Evolutionary conservation across 2,797 vertebrate species (phyloP), one percentile per base, ranked within the genome.

Genomic region (Hypotaenidia philippensis): DNA sequence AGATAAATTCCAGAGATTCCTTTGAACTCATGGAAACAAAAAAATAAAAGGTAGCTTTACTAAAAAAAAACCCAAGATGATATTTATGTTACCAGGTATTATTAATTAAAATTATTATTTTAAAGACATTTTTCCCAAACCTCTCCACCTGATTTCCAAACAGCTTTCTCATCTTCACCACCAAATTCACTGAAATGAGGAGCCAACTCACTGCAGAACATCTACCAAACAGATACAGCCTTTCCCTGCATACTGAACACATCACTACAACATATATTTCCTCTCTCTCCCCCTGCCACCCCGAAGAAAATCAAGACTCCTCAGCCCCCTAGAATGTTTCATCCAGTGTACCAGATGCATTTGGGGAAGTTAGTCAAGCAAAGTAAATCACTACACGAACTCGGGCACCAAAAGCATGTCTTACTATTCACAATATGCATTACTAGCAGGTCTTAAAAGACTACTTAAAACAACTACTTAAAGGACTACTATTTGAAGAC

Each of bases 1-100:
- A 83, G 75, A 89, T 47, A 79, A 63, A 65, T 22, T 8, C 11
- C 83, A 64, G 20, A 52, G 14, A 90, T 57, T 63, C 47, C 38
- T 91, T 91, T 89, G 52, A 93, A 80, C 20, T 59, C 87, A 50
- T 22, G 64, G 57, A 92, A 93, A 11, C 4, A 23, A 81, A 88
- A 36, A 4, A 64, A 79, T 21, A 84, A 64, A 61, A 70, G 23
- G 31, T 9, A 94, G n/a, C 23, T 79, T 72, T 41, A 57, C 32
- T 40, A 49, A 6, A 11, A 68, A 47, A 65, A 55, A 16, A 36
- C 36, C 36, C 36, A 36, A 36, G 36, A 36, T 5, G 36, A 36
- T 44, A 26, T 18, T 82, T 77, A 66, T 17, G 26, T 47, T 57
- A 72, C 9, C 16, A 72, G 26, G 2, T 32, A 59, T 45, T 60